Percentiles rank a stretch among this genome's conserved stretches.
phyloP scores from a whole-genome alignment of 2,888 invertebrate genomes.

The Pollenia labialis region DNA sequence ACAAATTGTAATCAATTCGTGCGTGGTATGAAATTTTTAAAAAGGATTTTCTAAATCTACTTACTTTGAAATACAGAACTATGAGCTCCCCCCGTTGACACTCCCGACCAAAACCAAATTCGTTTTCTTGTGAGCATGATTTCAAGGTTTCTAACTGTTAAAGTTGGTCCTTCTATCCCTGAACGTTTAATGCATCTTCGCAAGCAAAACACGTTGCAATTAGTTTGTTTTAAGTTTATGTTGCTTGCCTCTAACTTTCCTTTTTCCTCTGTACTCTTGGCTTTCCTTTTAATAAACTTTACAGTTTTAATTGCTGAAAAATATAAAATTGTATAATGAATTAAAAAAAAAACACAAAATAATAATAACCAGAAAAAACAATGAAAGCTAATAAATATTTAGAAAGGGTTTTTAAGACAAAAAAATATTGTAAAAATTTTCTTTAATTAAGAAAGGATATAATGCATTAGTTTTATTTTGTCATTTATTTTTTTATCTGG shows the following conservation, averaged over 20 bases:
- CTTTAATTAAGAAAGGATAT: slow-evolving; percentile 46
- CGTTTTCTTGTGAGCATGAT: slow-evolving; percentile 1
- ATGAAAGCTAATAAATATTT: slow-evolving; percentile 57
- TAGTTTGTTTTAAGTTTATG: slow-evolving; percentile 39
- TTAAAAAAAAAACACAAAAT: not conserved
- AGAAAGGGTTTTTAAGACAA: slow-evolving; percentile 46
- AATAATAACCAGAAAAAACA: not conserved
- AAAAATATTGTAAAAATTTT: slow-evolving; percentile 55
- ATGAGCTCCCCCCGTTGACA: not conserved
- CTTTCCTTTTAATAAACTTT: slow-evolving; percentile 50
- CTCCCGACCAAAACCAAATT: not conserved
- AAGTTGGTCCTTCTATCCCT: slow-evolving; percentile 54
- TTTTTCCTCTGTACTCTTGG: not conserved
- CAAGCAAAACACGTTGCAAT: slow-evolving; percentile 70
- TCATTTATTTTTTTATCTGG: not conserved
- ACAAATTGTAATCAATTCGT: slow-evolving; percentile 74
- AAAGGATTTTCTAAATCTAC: slow-evolving; percentile 61
- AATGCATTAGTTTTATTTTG: not conserved
- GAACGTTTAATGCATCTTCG: slow-evolving; percentile 59
- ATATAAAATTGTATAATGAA: slow-evolving; percentile 45
- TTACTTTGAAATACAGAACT: slow-evolving; percentile 33
- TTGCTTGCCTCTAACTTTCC: not conserved
- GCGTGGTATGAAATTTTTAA: slow-evolving; percentile 61
- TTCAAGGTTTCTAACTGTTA: slow-evolving; percentile 52
- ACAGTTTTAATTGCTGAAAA: slow-evolving; percentile 65